Evolutionary conservation across 2,888 invertebrate species (phyloP), one percentile per base, ranked within the genome.

Genomic region (Netelia fuscicornis): DNA sequence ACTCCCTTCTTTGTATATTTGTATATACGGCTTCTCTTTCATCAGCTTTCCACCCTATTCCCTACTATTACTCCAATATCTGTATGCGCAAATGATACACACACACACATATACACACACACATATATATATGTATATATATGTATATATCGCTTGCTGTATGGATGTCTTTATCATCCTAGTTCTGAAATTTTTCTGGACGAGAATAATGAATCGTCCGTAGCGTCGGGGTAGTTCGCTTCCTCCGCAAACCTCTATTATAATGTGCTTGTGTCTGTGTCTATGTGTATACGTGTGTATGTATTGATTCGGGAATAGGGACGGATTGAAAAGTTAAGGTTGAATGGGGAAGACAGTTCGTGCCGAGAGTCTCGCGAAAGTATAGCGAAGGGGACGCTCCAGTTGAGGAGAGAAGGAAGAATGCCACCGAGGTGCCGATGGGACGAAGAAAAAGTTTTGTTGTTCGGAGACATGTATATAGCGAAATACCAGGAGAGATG

Each of bases 311-410:
- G 65, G 25, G 25, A 10, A 23, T 67, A 44, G 44, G 37, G 44
- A 67, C 71, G 81, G 48, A 84, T 84, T 84, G 82, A 85, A 85
- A 82, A 85, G 80, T 82, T 80, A 52, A 71, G 75, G 42, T 70
- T 80, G 83, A 71, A 71, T 62, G 65, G 64, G 48, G 75, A 64
- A 58, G 17, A 60, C 52, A 42, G 37, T 23, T 64, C 58, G 67
- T 62, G 52, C 6, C 20, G 58, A 48, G 68, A 72, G 75, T 75
- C 62, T 78, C 62, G 42, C 20, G 58, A 64, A 78, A 78, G 74
- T 70, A 60, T 65, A 54, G 25, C 13, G 48, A 48, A 17, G 58
- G n/a, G 20, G 30, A 70, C 52, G 64, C 62, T 42, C 52, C 54
- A 64, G 54, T 23, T 20, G 58, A 58, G 17, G n/a, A 56, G n/a